Evolutionary conservation across 2,888 invertebrate species (phyloP), one percentile per base, ranked within the genome.

Genomic region (Antheraea assamensis): DNA sequence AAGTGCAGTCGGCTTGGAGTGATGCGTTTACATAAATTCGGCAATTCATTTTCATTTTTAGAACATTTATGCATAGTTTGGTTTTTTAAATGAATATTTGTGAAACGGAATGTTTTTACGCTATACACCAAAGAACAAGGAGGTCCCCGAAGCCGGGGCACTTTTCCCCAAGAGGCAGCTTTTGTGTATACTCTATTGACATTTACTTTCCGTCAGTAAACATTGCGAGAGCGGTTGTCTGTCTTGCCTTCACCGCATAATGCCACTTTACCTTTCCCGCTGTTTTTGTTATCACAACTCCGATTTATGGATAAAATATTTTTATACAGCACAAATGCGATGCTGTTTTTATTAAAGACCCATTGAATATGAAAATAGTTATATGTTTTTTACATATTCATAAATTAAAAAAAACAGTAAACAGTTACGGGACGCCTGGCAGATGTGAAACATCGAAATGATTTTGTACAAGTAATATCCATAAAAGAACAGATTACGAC

Each of bases 201-300:
- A 93, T 94, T 94, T 92, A 94, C 94, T 94, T 92, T 90, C 87
- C 82, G 85, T 86, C 90, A 86, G 90, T 88, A 94, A 94, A 94
- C 93, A 92, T 78, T 81, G 84, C 83, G 86, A 87, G 88, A 87
- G 87, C 84, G 84, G 85, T 85, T 89, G 89, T 83, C 88, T 87
- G 81, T 85, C 87, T 86, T 83, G 79, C 78, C 84, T 86, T 82
- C 80, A 73, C 79, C 85, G 81, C 80, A 81, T 82, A 81, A 81
- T 79, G 78, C 80, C 71, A 71, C 71, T 66, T 74, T 55, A 71
- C 71, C 66, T 68, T 74, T 66, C 55, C 71, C 55, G 47, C 42
- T 70, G 70, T 70, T 70, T 55, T 55, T 73, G 73, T 47, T 42
- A 52, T 55, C 27, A 58, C 49, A 30, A 21, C 49, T 35, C 74